A percentile compares a stretch with the other conserved stretches of the same genome.
These are phyloP conservation scores for Harpalus rubripes DNA, from an alignment of 2,888 invertebrate genomes.

Conservation along the genomic window DNA sequence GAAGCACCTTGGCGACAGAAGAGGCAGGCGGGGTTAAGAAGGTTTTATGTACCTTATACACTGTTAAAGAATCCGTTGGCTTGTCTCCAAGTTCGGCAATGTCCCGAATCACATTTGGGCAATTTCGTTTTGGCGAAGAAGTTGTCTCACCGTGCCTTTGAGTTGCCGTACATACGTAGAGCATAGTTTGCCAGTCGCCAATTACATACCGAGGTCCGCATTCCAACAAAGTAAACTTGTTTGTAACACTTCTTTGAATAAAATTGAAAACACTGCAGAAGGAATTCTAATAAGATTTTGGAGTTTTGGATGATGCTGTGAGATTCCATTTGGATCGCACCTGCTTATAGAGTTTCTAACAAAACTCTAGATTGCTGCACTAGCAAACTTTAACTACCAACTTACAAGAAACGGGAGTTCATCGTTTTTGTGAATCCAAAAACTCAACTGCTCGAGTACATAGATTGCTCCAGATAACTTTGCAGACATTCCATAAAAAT, in stretches of 20 bases:
- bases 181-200: slow-evolving; percentile 9
- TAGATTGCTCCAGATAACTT: neutral
- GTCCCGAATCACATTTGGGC: slow-evolving; percentile 59
- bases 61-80: slow-evolving; percentile 59
- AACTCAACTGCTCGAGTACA: neutral
- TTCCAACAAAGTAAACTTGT: slow-evolving; percentile 25
- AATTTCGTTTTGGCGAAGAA: slow-evolving; percentile 42
- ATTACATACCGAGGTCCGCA: slow-evolving; percentile 13
- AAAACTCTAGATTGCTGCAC: neutral
- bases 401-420: neutral
- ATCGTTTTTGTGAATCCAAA: neutral
- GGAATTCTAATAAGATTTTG: slow-evolving; percentile 40
- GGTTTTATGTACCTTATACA: slow-evolving; percentile 59
- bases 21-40: slow-evolving; percentile 30
- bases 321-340: slow-evolving; percentile 19
- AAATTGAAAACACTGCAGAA: slow-evolving; percentile 37
- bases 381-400: slow-evolving; percentile 2
- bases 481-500: neutral
- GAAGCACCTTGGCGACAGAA: slow-evolving; percentile 24
- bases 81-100: slow-evolving; percentile 58
- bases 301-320: slow-evolving; percentile 27
- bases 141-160: slow-evolving; percentile 2
- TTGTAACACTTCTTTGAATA: slow-evolving; percentile 47
- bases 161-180: slow-evolving; percentile 1
- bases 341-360: slow-evolving; percentile 20